These are phyloP conservation scores for Armadillidium nasatum DNA, from an alignment of 1,140 invertebrate species.

Conservation along the genomic window DNA sequence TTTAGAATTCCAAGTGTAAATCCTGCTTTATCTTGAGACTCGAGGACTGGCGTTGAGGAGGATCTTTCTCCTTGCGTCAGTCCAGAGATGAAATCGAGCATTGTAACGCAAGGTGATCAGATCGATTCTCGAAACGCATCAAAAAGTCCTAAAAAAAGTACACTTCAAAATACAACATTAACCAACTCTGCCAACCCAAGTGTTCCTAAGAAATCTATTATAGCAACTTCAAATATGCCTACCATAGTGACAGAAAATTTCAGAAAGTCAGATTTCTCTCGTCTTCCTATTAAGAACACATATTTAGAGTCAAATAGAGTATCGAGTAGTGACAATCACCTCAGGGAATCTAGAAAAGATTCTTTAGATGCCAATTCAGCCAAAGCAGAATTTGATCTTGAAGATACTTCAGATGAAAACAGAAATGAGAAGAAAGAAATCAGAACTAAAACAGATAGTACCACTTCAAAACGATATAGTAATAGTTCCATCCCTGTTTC, in stretches of 20 bases:
- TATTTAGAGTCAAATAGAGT: not conserved
- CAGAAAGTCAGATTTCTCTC: not conserved
- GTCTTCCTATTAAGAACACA: not conserved
- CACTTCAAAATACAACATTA: not conserved
- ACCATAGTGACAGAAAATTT: not conserved
- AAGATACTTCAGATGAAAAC: not conserved
- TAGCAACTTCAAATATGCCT: not conserved
- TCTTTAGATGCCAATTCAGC: not conserved
- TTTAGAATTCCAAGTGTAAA: slow-evolving; percentile 28
- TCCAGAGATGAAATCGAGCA: not conserved
- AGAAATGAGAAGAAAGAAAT: not conserved
- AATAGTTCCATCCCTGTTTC: not conserved
- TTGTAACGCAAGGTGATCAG: not conserved
- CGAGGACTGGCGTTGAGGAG: not conserved
- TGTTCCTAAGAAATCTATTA: no score
- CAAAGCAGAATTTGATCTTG: not conserved
- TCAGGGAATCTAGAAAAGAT: not conserved
- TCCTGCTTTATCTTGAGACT: not conserved
- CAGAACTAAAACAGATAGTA: not conserved
- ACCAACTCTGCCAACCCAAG: no score
- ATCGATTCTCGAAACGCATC: not conserved
- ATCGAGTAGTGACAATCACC: not conserved
- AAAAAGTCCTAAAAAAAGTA: not conserved
- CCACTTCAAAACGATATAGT: not conserved
- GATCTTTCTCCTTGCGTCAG: not conserved